Conservation (phyloP, 2,888 invertebrate species). For the Microctonus brassicae region DNA sequence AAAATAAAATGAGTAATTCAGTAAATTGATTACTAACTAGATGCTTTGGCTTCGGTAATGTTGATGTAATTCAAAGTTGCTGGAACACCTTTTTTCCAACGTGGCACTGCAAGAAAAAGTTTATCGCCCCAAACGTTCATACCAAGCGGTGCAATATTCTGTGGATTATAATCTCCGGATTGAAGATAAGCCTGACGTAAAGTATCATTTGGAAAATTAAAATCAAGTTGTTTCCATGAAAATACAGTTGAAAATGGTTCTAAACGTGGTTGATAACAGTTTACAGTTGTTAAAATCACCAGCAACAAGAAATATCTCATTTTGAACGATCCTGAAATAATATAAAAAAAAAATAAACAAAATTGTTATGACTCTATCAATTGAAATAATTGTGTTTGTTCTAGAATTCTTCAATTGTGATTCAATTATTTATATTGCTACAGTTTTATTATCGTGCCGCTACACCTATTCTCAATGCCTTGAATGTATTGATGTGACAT, state of each 20-base stretch:
- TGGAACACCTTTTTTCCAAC: slow-evolving; percentile 76
- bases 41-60: slow-evolving; percentile 54
- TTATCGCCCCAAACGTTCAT: slow-evolving; percentile 76
- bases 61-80: slow-evolving; percentile 75
- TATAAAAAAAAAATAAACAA: background rate
- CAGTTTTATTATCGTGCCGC: slow-evolving; percentile 30
- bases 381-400: slow-evolving; percentile 19
- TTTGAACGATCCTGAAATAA: slow-evolving; percentile 38
- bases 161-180: slow-evolving; percentile 75
- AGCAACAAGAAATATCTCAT: slow-evolving; percentile 53
- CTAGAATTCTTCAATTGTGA: slow-evolving; percentile 14
- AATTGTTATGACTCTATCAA: background rate
- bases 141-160: slow-evolving; percentile 80
- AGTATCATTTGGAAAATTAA: slow-evolving; percentile 59
- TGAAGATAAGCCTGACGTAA: slow-evolving; percentile 65
- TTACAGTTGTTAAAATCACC: slow-evolving; percentile 47
- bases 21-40: slow-evolving; percentile 33
- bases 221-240: slow-evolving; percentile 62
- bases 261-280: slow-evolving; percentile 38
- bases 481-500: slow-evolving; percentile 9
- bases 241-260: slow-evolving; percentile 53
- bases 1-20: background rate
- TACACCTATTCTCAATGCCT: slow-evolving; percentile 32
- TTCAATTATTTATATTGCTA: slow-evolving; percentile 29
- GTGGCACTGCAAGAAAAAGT: slow-evolving; percentile 80